Conservation (phyloP, 2,888 invertebrate species). For the Isoperla grammatica region DNA sequence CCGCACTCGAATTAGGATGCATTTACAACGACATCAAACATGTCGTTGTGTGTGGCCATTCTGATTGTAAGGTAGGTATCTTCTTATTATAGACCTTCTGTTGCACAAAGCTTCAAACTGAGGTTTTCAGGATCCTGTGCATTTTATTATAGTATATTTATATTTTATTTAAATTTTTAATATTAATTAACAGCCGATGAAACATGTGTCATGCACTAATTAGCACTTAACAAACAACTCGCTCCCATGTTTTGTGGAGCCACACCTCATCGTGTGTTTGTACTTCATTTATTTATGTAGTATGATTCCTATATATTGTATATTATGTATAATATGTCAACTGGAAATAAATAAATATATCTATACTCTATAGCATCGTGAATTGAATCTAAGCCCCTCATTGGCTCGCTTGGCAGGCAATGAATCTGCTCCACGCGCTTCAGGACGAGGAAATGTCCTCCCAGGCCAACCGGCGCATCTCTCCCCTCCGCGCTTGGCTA, state of each 20-base stretch:
- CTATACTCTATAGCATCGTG: too few relatives aligned
- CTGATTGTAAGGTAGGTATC: slow-evolving; percentile 76
- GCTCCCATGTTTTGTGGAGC: too few relatives aligned
- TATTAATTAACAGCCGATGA: too few relatives aligned
- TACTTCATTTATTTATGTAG: too few relatives aligned
- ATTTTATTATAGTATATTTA: not conserved
- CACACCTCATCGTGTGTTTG: too few relatives aligned
- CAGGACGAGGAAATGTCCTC: slow-evolving; percentile 72
- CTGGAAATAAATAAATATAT: too few relatives aligned
- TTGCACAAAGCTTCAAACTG: not conserved
- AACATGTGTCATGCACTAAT: too few relatives aligned
- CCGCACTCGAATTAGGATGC: slow-evolving; percentile 91
- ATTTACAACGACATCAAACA: slow-evolving; percentile 86
- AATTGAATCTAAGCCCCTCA: too few relatives aligned
- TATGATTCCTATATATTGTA: too few relatives aligned
- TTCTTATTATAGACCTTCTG: not conserved
- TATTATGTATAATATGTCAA: too few relatives aligned
- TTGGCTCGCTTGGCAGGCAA: slow-evolving; percentile 63
- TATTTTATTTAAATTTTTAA: not conserved
- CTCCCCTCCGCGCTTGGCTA: slow-evolving; percentile 87
- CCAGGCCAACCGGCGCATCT: slow-evolving; percentile 70
- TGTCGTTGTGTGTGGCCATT: slow-evolving; percentile 94
- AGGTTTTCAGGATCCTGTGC: not conserved
- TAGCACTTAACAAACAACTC: too few relatives aligned
- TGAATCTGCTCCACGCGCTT: slow-evolving; percentile 83